Conservation (phyloP, 2,888 invertebrate species). For the Drosophila mulleri region DNA sequence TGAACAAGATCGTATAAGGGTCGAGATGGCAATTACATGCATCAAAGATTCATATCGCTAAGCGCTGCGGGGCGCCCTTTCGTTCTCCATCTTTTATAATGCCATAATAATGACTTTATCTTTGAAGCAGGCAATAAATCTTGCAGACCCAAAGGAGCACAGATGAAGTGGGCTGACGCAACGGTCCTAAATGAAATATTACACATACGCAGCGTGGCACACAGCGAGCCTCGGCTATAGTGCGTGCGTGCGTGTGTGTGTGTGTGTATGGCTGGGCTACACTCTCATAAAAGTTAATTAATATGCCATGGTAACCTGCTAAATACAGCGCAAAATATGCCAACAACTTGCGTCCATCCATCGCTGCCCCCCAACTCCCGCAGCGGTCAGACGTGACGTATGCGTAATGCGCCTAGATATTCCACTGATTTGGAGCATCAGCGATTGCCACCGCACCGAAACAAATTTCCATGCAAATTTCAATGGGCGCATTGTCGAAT, state of each 20-base stretch:
- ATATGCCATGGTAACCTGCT: slow-evolving; percentile 71
- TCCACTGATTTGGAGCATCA: slow-evolving; percentile 14
- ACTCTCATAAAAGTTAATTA: slow-evolving; percentile 77
- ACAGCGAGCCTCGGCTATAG: background rate
- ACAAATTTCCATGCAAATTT: slow-evolving; percentile 74
- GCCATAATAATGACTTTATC: slow-evolving; percentile 79
- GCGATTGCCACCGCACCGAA: slow-evolving; percentile 41
- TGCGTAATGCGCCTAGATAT: slow-evolving; percentile 38
- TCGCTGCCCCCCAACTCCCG: background rate
- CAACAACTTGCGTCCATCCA: slow-evolving; percentile 28
- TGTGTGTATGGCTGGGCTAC: slow-evolving; percentile 3
- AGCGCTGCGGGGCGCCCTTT: slow-evolving; percentile 63
- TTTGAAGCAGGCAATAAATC: slow-evolving; percentile 78
- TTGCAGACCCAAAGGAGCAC: slow-evolving; percentile 60
- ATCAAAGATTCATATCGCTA: slow-evolving; percentile 80
- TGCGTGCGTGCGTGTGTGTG: slow-evolving; percentile 12
- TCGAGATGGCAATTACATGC: slow-evolving; percentile 72
- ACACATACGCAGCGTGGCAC: slow-evolving; percentile 54
- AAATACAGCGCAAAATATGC: slow-evolving; percentile 68
- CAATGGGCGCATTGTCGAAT: slow-evolving; percentile 68
- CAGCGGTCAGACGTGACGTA: slow-evolving; percentile 45
- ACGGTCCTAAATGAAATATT: slow-evolving; percentile 71
- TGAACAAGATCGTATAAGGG: slow-evolving; percentile 48
- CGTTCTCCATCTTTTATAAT: slow-evolving; percentile 67
- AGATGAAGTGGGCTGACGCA: slow-evolving; percentile 47